phyloP scores from a whole-genome alignment of 2,797 vertebrate species.

The Phrynocephalus guinanensis region DNA sequence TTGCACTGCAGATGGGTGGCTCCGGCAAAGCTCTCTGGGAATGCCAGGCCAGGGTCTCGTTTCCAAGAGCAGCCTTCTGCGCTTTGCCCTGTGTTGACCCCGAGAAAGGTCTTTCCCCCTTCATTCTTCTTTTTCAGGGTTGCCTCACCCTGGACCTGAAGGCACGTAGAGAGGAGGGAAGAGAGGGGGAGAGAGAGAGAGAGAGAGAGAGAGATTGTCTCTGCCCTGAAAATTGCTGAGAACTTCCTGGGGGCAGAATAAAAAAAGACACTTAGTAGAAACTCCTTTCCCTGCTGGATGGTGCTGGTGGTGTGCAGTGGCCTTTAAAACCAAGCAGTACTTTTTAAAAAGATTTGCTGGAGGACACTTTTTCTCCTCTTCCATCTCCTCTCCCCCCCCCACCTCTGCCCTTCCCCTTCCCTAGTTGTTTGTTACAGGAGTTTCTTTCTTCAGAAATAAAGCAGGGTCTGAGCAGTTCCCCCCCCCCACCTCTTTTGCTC shows the following conservation, averaged over 20 bases:
- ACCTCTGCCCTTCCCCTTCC: neutral
- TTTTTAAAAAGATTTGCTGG: neutral
- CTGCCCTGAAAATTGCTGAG: fast-evolving
- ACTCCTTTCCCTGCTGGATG: neutral
- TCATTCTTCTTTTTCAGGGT: neutral
- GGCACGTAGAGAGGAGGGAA: neutral
- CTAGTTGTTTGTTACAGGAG: neutral
- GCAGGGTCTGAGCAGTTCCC: fast-evolving
- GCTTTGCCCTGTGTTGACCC: neutral
- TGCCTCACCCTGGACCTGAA: neutral
- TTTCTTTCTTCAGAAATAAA: conserved; percentile 40
- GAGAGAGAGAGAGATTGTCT: too few species aligned
- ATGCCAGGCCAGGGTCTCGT: too few species aligned
- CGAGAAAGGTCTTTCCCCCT: conserved; percentile 28
- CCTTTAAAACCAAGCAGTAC: neutral
- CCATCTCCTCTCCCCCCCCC: neutral
- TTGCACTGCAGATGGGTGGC: neutral
- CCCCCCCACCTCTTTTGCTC: conserved; percentile 25
- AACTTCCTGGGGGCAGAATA: neutral
- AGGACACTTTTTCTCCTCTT: neutral
- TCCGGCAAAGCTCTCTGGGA: too few species aligned
- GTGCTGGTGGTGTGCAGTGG: neutral
- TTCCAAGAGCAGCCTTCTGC: too few species aligned
- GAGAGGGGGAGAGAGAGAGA: neutral
- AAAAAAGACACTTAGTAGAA: fast-evolving